Evolutionary conservation across 1,140 invertebrate genomes (phyloP).

Genomic region (Globodera ellingtonae): DNA sequence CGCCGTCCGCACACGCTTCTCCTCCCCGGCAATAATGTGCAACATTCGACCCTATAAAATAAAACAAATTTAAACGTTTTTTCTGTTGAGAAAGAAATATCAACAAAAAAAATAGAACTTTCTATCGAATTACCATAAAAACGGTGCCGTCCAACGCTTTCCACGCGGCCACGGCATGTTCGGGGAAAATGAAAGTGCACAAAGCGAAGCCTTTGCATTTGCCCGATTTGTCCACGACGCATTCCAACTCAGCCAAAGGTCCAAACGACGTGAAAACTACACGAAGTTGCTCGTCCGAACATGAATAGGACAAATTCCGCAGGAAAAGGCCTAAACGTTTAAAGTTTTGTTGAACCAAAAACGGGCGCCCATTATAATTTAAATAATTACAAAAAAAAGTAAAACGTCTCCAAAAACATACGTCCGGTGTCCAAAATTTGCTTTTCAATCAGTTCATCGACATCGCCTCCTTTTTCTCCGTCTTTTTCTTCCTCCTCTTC

Average conservation of each 20-base stretch:
- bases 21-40: conserved; percentile 86
- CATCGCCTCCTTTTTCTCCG: neutral
- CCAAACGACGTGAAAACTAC: conserved; percentile 80
- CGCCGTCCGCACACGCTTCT: conserved; percentile 71
- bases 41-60: conserved; percentile 78
- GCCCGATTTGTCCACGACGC: conserved; percentile 85
- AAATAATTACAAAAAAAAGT: neutral
- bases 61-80: too few species aligned
- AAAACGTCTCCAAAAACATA: neutral
- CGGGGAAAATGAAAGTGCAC: conserved; percentile 89
- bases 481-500: conserved; percentile 28
- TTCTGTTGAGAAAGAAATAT: conserved; percentile 9
- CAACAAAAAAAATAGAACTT: neutral
- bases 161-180: conserved; percentile 88
- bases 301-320: conserved; percentile 85
- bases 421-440: conserved; percentile 75
- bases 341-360: neutral
- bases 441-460: conserved; percentile 37
- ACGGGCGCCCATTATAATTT: neutral
- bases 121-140: conserved; percentile 71
- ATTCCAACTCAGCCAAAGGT: conserved; percentile 81
- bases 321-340: conserved; percentile 75
- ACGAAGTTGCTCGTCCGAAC: conserved; percentile 84
- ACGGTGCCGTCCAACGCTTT: conserved; percentile 82
- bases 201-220: conserved; percentile 91